Percentiles rank a stretch among this genome's conserved stretches.
These are phyloP conservation scores for Globodera rostochiensis DNA, from an alignment of 1,140 invertebrate genomes.

Conservation along the genomic window DNA sequence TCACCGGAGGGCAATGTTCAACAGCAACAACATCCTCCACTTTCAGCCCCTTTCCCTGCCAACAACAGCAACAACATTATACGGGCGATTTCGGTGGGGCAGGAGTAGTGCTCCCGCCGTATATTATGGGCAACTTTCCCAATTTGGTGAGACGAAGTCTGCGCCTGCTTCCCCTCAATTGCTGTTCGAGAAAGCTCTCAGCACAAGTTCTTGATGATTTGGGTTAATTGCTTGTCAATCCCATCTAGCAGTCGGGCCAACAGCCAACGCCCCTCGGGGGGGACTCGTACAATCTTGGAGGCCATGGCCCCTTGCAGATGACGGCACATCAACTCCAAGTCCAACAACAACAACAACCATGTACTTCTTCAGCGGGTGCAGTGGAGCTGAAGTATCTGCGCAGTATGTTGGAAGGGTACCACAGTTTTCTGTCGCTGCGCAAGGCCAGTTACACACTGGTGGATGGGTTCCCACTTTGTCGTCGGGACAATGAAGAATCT, in stretches of 20 bases:
- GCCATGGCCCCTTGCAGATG: background rate
- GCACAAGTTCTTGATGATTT: background rate
- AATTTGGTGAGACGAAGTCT: constrained; percentile 3
- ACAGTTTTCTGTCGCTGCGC: constrained; percentile 46
- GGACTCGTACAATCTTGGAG: background rate
- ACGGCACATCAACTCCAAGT: background rate
- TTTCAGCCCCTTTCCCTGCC: background rate
- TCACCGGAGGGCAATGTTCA: constrained; percentile 9
- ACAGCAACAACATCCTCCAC: background rate
- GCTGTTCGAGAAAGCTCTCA: constrained; percentile 26
- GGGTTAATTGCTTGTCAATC: too few relatives aligned
- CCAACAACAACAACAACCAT: too few relatives aligned
- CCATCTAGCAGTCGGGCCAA: constrained; percentile 1
- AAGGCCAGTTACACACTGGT: constrained; percentile 57
- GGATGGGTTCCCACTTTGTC: constrained; percentile 38
- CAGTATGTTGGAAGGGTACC: constrained; percentile 50
- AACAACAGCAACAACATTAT: constrained; percentile 18
- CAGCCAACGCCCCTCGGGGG: background rate
- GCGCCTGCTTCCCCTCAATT: too few relatives aligned
- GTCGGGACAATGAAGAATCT: constrained; percentile 36
- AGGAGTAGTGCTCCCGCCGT: constrained; percentile 22
- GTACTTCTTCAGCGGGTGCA: background rate
- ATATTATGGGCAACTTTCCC: constrained; percentile 49
- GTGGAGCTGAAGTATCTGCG: constrained; percentile 1
- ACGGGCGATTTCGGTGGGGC: constrained; percentile 20